phyloP scores from a whole-genome alignment of 2,888 invertebrate species.

The Patella ulyssiponensis region DNA sequence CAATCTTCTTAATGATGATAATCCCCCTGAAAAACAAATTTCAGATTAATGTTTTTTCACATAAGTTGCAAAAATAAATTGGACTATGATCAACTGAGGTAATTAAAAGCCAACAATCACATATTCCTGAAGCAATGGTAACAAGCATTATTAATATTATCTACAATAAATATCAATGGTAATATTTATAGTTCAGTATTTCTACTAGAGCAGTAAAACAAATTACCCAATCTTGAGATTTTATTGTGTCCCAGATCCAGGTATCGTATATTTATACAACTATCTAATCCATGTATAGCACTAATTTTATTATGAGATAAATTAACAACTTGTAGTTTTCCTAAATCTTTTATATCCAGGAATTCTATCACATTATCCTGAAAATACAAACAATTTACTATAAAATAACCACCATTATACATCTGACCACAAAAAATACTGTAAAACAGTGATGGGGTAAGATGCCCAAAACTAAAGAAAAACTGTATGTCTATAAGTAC shows the following conservation, averaged over 20 bases:
- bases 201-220: too few species aligned
- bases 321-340: slow-evolving; percentile 58
- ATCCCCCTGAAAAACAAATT: slow-evolving; percentile 45
- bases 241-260: slow-evolving; percentile 64
- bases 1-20: slow-evolving; percentile 54
- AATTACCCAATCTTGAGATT: slow-evolving; percentile 62
- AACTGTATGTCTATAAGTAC: too few species aligned
- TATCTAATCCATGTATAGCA: slow-evolving; percentile 64
- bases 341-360: slow-evolving; percentile 60
- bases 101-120: too few species aligned
- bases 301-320: slow-evolving; percentile 63
- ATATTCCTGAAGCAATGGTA: too few species aligned
- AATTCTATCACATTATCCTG: slow-evolving; percentile 63
- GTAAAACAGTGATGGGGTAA: too few species aligned
- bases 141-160: too few species aligned
- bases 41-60: too few species aligned
- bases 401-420: not conserved
- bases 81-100: too few species aligned
- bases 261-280: slow-evolving; percentile 63
- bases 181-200: too few species aligned
- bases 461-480: too few species aligned
- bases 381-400: slow-evolving; percentile 17
- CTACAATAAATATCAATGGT: too few species aligned
- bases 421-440: not conserved
- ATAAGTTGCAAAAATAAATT: too few species aligned